Conservation (phyloP, 2,113 vertebrate species). For the Gyps fulvus region DNA sequence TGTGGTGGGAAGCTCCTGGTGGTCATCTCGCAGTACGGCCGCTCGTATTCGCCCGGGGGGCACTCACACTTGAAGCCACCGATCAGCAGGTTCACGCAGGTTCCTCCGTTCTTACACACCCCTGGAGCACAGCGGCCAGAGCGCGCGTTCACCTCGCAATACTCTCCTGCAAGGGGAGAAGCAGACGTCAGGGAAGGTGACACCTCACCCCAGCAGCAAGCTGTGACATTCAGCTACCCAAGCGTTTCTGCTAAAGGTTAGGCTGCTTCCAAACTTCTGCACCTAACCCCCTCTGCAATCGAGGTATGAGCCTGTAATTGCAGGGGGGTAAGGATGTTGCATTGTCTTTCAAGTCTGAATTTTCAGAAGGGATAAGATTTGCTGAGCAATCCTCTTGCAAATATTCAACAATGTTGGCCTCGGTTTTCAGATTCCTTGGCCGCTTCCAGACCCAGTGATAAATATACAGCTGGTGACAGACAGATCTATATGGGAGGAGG, state of each 20-base stretch:
- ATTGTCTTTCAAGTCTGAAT: neutral
- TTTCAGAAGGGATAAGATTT: neutral
- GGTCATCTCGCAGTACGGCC: slow-evolving; percentile 79
- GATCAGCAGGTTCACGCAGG: slow-evolving; percentile 78
- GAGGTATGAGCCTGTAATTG: neutral
- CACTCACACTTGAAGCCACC: slow-evolving; percentile 82
- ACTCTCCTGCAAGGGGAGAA: slow-evolving; percentile 68
- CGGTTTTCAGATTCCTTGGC: neutral
- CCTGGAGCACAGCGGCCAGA: slow-evolving; percentile 76
- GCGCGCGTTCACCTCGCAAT: slow-evolving; percentile 72
- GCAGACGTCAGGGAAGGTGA: neutral
- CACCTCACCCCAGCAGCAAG: neutral
- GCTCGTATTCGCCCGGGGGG: slow-evolving; percentile 70
- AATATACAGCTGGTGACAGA: neutral
- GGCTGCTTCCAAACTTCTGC: neutral
- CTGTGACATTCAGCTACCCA: neutral
- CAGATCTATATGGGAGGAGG: neutral
- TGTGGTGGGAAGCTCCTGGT: slow-evolving; percentile 77
- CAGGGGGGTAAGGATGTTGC: neutral
- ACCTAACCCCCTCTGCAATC: accelerated
- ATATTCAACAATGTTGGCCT: neutral
- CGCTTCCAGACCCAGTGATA: neutral
- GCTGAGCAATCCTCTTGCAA: neutral
- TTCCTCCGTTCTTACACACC: slow-evolving; percentile 80
- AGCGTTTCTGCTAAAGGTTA: neutral